Conservation (phyloP, 2,888 invertebrate genomes). For the Calephelis perditalis region DNA sequence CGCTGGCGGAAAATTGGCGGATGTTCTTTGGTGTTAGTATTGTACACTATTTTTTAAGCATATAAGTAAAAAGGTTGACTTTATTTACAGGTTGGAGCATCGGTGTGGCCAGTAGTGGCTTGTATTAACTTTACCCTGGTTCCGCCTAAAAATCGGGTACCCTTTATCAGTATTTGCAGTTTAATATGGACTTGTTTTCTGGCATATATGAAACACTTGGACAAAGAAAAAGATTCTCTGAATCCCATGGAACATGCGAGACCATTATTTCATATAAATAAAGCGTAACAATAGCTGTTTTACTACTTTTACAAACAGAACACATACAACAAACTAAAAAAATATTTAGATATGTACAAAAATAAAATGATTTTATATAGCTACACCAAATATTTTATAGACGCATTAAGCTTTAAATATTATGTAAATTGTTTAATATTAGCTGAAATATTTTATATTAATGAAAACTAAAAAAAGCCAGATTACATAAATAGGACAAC, state of each 20-base stretch:
- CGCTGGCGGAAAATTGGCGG: too few species aligned
- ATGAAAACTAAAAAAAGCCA: too few species aligned
- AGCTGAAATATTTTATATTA: too few species aligned
- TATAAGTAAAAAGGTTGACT: background rate
- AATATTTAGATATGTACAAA: too few species aligned
- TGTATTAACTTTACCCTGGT: conserved; percentile 85
- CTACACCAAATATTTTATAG: too few species aligned
- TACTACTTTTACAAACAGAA: background rate
- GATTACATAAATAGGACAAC: too few species aligned
- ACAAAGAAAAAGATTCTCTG: conserved; percentile 48
- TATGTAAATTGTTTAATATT: too few species aligned
- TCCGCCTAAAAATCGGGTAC: conserved; percentile 85
- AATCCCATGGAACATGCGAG: conserved; percentile 11
- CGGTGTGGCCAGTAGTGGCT: conserved; percentile 86
- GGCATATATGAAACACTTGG: conserved; percentile 87
- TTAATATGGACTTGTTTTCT: conserved; percentile 88
- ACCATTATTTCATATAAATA: conserved; percentile 11
- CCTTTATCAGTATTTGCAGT: conserved; percentile 86
- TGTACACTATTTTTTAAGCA: too few species aligned
- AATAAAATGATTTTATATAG: too few species aligned
- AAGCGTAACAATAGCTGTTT: background rate
- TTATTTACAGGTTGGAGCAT: conserved; percentile 80
- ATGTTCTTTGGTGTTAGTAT: too few species aligned
- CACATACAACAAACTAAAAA: background rate
- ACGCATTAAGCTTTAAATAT: too few species aligned